Evolutionary conservation across 1,140 invertebrate genomes (phyloP).

Genomic region (Trissolcus basalis): DNA sequence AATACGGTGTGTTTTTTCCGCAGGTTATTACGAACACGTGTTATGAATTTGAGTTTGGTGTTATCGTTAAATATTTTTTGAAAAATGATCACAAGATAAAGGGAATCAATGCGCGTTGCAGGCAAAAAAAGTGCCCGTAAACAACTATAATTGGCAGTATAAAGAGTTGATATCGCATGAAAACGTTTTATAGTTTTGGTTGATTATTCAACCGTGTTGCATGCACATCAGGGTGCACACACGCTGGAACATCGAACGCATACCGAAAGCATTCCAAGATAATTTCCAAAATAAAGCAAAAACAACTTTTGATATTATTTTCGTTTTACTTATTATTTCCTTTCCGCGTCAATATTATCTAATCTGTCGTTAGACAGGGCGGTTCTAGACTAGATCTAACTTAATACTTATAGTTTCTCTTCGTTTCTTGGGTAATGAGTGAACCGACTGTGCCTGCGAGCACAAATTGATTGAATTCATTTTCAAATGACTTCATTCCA

Average conservation of each 20-base stretch:
- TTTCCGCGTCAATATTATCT: too few relatives aligned
- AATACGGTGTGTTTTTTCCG: neutral
- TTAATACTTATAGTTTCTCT: conserved; percentile 39
- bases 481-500: too few relatives aligned
- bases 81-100: conserved; percentile 19
- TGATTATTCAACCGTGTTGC: neutral
- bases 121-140: conserved; percentile 23
- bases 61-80: conserved; percentile 1
- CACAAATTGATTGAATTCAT: neutral
- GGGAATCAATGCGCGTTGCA: conserved; percentile 8
- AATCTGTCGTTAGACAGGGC: neutral
- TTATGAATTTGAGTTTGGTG: conserved; percentile 20
- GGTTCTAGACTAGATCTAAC: conserved; percentile 35
- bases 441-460: neutral
- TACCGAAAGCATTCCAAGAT: neutral
- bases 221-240: neutral
- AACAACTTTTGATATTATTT: neutral
- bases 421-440: conserved; percentile 7
- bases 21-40: conserved; percentile 1
- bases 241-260: too few relatives aligned
- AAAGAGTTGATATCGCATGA: conserved; percentile 13
- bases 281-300: neutral
- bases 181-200: neutral
- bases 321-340: neutral
- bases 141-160: conserved; percentile 35